phyloP scores from a whole-genome alignment of 2,797 vertebrate species.

The Gymnocypris eckloni region DNA sequence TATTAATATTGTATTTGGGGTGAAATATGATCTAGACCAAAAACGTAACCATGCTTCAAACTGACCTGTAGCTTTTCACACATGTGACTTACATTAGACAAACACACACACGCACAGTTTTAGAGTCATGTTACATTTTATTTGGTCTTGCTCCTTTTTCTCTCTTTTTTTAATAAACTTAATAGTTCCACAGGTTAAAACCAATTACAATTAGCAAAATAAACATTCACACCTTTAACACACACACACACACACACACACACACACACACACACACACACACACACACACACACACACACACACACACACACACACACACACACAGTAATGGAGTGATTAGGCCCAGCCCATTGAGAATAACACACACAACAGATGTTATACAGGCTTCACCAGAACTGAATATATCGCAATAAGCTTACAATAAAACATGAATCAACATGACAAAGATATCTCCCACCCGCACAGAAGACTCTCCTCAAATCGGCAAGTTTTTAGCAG shows the following conservation, averaged over 20 bases:
- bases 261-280: constrained; percentile 52
- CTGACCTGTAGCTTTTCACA: background rate
- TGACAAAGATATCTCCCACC: background rate
- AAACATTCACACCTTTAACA: constrained; percentile 41
- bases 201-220: constrained; percentile 76
- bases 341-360: too few relatives aligned
- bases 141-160: constrained; percentile 78
- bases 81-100: background rate
- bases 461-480: constrained; percentile 14
- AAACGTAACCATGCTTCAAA: too few relatives aligned
- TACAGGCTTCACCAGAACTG: constrained; percentile 57
- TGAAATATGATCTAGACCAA: too few relatives aligned
- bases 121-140: constrained; percentile 79
- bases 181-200: constrained; percentile 80
- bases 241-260: constrained; percentile 21
- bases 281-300: constrained; percentile 15
- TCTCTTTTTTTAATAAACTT: constrained; percentile 52
- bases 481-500: background rate
- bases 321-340: constrained; percentile 1
- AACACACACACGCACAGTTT: background rate
- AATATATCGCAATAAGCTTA: constrained; percentile 58
- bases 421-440: constrained; percentile 29
- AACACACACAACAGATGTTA: constrained; percentile 59
- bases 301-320: constrained; percentile 47
- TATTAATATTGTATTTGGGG: background rate